Conservation (phyloP, 1,140 invertebrate species). For the Acyrthosiphon pisum region DNA sequence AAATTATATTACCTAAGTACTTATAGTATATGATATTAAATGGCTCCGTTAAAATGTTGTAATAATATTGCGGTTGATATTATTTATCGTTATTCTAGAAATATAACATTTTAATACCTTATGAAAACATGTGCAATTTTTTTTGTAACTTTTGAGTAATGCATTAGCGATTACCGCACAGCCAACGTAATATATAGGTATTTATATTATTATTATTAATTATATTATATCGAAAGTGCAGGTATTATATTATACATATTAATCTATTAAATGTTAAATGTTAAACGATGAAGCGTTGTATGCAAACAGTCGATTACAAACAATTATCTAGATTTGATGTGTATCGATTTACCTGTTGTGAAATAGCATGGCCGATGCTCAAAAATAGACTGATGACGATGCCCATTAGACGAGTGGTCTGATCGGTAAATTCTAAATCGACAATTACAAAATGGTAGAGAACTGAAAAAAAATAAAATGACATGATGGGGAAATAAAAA, state of each 20-base stretch:
- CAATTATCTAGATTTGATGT: background rate
- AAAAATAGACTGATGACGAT: conserved; percentile 43
- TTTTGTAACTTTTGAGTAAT: background rate
- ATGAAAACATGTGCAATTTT: background rate
- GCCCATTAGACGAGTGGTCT: conserved; percentile 41
- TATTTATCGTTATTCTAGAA: background rate
- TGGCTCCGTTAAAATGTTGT: background rate
- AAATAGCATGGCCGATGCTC: conserved; percentile 52
- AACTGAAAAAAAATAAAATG: background rate
- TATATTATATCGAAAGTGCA: background rate
- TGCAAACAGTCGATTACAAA: background rate
- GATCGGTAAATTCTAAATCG: conserved; percentile 49
- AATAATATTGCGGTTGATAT: background rate
- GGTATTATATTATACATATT: background rate
- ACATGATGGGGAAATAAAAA: background rate
- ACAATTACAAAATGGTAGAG: conserved; percentile 53
- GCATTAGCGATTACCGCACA: background rate
- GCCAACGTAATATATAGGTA: background rate
- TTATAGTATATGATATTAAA: background rate
- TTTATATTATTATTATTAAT: background rate
- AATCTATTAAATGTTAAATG: background rate
- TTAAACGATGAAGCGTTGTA: background rate
- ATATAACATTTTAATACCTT: no score
- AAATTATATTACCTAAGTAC: background rate
- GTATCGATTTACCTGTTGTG: conserved; percentile 55